phyloP scores from a whole-genome alignment of 2,113 vertebrate genomes.

The Gymnorhina tibicen region DNA sequence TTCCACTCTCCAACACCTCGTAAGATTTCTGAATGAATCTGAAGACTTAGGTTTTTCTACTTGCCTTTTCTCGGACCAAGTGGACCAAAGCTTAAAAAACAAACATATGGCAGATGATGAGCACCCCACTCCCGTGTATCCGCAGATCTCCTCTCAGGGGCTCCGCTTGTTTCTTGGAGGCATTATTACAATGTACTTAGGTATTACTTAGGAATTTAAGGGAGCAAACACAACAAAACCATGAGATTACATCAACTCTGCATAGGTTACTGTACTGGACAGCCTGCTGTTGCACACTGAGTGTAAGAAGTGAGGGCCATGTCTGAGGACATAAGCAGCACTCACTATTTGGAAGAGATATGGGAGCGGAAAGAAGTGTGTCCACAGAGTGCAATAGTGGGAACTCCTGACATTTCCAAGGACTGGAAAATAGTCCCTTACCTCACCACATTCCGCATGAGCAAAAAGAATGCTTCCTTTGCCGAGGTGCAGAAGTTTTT shows the following conservation, averaged over 20 bases:
- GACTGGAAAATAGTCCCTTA: slow-evolving; percentile 54
- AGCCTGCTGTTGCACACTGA: background rate
- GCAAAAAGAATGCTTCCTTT: slow-evolving; percentile 88
- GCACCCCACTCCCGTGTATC: background rate
- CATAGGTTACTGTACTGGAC: background rate
- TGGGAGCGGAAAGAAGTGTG: background rate
- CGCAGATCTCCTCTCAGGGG: background rate
- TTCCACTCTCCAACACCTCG: background rate
- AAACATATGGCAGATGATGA: background rate
- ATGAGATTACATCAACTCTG: background rate
- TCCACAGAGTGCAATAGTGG: background rate
- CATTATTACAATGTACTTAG: background rate
- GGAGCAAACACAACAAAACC: background rate
- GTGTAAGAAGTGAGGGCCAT: background rate
- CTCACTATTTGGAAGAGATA: background rate
- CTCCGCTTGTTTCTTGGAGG: background rate
- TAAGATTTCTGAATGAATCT: background rate
- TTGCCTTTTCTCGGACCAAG: background rate
- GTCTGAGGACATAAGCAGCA: background rate
- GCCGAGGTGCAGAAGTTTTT: slow-evolving; percentile 94
- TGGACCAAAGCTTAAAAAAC: background rate
- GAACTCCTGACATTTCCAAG: background rate
- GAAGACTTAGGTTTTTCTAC: background rate
- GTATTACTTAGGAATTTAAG: background rate
- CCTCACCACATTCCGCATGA: slow-evolving; percentile 95